phyloP scores from a whole-genome alignment of 2,888 invertebrate species.

The Pimpla rufipes region DNA sequence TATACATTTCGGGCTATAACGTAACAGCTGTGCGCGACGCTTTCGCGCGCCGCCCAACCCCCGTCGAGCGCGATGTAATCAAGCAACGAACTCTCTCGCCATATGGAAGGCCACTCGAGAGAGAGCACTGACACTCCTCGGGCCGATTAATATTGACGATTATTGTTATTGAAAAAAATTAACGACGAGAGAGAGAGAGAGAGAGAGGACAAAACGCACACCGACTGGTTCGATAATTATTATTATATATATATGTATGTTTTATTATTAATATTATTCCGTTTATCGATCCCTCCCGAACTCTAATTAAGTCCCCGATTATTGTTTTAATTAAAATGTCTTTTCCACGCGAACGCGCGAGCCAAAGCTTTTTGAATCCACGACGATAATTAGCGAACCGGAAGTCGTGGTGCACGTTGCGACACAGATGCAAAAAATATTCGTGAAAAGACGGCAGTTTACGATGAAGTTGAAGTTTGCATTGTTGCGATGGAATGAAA shows the following conservation, averaged over 20 bases:
- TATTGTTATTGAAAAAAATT: conserved; percentile 45
- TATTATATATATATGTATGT: too few species aligned
- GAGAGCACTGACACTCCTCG: conserved; percentile 41
- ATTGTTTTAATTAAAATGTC: not conserved
- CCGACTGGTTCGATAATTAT: not conserved
- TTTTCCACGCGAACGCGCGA: not conserved
- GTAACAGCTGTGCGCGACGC: conserved; percentile 25
- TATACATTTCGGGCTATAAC: not conserved
- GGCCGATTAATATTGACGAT: conserved; percentile 37
- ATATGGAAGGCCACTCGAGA: conserved; percentile 39
- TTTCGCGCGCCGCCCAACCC: not conserved
- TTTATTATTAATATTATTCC: not conserved
- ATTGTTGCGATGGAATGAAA: too few species aligned
- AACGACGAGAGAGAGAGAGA: conserved; percentile 1
- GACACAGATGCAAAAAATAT: not conserved
- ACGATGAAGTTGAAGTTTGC: too few species aligned
- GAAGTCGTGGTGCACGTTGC: not conserved
- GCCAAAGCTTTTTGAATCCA: not conserved
- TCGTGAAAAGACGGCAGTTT: too few species aligned
- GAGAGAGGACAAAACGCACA: not conserved
- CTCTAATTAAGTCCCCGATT: not conserved
- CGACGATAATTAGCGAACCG: not conserved
- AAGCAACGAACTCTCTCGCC: conserved; percentile 49
- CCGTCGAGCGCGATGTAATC: conserved; percentile 20
- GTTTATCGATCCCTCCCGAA: not conserved